Base-by-base conservation (phyloP, 2,888 invertebrate species). In the Tetropium fuscum region DNA sequence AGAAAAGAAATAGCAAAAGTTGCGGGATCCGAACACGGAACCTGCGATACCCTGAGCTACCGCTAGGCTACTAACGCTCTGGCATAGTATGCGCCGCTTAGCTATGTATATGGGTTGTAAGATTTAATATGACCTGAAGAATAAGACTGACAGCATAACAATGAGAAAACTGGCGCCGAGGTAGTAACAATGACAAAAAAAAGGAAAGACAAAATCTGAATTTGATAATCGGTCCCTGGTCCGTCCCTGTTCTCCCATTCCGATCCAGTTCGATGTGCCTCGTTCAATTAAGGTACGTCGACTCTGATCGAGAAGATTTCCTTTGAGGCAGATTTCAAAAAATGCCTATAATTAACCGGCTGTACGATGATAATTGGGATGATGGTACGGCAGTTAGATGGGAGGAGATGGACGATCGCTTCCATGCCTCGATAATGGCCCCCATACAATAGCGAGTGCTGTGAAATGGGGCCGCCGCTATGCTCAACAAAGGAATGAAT, bases 201-300 rank as follows among this genome's bases (percentile, higher is more conserved):
- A n/a, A n/a, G n/a, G n/a, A n/a, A n/a, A n/a, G n/a, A n/a, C n/a
- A n/a, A n/a, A n/a, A n/a, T n/a, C n/a, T n/a, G n/a, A n/a, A n/a
- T n/a, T n/a, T n/a, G n/a, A n/a, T n/a, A n/a, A n/a, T n/a, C n/a
- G 16, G 36, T 1, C 25, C 27, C 30, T n/a, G n/a, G 16, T 44
- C 3, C 44, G 15, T 8, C 15, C 16, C 27, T 18, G 30, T 16
- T 8, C 27, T 22, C 13, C 25, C 41, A 6, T 7, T 22, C 13
- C 22, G 13, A 13, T 22, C 20, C 13, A 20, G 6, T 47, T 3
- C 18, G 34, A 47, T 10, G 8, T 22, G 20, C 19, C 32, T 15
- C 51, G 54, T 54, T 54, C 54, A 61, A 61, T 61, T 61, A 61
- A 44, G 45, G 58, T 34, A 19, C 58, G 45, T 54, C 53, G 53